A percentile compares a stretch with the other conserved stretches of the same genome.
Evolutionary conservation across 2,888 invertebrate species (phyloP).

Genomic region (Ectemnius cavifrons): DNA sequence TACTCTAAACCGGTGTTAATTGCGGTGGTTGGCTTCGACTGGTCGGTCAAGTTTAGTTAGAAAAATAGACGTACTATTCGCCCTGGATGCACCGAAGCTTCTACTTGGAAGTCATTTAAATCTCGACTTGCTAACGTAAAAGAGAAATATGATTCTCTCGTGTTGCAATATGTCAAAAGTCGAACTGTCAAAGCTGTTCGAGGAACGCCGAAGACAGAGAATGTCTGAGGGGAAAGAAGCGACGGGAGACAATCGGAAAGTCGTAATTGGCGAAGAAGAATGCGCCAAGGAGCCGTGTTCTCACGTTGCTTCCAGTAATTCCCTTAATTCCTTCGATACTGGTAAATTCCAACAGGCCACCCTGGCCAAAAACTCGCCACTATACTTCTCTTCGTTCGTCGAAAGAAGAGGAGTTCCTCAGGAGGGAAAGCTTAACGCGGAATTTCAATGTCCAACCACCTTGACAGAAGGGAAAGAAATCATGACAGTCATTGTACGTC

Average conservation of each 20-base stretch:
- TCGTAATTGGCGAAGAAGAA: constrained; percentile 32
- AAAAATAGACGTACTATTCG: constrained; percentile 18
- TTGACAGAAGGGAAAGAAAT: no score
- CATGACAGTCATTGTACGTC: no score
- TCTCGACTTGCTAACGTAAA: no score
- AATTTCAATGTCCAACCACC: no score
- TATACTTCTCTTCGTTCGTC: neutral
- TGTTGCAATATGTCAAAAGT: neutral
- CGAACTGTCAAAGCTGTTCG: constrained; percentile 24
- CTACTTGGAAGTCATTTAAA: no score
- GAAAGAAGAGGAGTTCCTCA: no score
- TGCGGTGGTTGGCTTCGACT: constrained; percentile 22
- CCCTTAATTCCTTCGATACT: constrained; percentile 43
- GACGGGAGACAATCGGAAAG: constrained; percentile 52
- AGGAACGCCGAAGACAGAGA: constrained; percentile 15
- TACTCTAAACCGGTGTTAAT: constrained; percentile 68
- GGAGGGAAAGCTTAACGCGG: no score
- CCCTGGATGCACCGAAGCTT: constrained; percentile 1
- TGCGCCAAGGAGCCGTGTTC: constrained; percentile 16
- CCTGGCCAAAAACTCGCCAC: constrained; percentile 38
- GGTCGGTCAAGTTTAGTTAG: constrained; percentile 41
- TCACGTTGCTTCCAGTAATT: constrained; percentile 43
- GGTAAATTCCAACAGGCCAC: constrained; percentile 48
- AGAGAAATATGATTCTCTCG: no score
- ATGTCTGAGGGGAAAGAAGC: constrained; percentile 5